Evolutionary conservation across 92 coral and sea anemone genomes (phyloP), one percentile per base, ranked within the genome.

Genomic region (Palythoa grandiflora): DNA sequence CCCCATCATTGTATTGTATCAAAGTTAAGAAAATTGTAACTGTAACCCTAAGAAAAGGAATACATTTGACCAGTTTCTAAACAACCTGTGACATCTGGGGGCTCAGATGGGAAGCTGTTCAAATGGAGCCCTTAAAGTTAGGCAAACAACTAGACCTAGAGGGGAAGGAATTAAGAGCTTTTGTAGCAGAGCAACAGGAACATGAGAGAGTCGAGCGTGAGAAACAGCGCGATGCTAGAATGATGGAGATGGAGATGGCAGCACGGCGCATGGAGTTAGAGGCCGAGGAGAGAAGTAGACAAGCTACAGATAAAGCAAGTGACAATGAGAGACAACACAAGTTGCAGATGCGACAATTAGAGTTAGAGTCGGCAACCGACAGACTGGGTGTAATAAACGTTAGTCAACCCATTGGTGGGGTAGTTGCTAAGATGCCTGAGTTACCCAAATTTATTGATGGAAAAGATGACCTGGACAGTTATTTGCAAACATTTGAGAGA

Each of bases 391-490:
- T n/a, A 61, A 61, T 61, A 36, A 61, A 63, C 35, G 70, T 63
- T 17, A 19, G 37, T 63, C 70, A 63, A 63, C 70, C 70, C 70
- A 63, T 63, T 0, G 36, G 70, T 63, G 9, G 70, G 36, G 70
- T 63, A 17, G 35, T 63, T 63, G 36, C 28, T 63, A 75, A 75
- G 47, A 48, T 75, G 87, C 60, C 55, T 1, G 60, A 83, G 87
- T 38, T 48, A 28, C 76, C 78, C 16, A 68, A 78, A 47, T 77
- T 66, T 57, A 63, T 78, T 9, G 86, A 87, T 68, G 73, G 90
- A 38, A 87, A 87, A 47, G 90, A 87, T 75, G 90, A 87, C 63
- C 75, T 87, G 35, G 88, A 84, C 38, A 72, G 88, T 15, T 84
- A 59, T 38, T 72, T 76, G 37, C 40, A 47, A 38, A 47, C 72